These are phyloP conservation scores for Dicaeum eximium DNA, from an alignment of 2,113 vertebrate genomes.

Conservation along the genomic window DNA sequence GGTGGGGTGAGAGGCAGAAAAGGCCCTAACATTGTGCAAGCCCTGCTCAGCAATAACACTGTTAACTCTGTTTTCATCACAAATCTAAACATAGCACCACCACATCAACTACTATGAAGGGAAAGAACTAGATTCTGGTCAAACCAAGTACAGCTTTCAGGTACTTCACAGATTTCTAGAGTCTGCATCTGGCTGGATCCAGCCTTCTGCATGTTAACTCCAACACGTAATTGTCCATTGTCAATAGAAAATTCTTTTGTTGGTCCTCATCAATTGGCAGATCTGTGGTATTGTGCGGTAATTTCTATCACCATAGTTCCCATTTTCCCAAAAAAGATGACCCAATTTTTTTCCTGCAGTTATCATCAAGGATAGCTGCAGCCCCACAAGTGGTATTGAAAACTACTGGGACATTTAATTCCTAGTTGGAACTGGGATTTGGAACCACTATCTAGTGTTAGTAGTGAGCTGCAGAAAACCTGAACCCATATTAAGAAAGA, in stretches of 20 bases:
- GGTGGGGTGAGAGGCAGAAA: not conserved
- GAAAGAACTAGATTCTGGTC: not conserved
- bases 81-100: not conserved
- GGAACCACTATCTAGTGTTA: not conserved
- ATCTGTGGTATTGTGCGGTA: not conserved
- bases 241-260: not conserved
- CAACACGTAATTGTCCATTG: no score
- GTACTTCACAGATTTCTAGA: not conserved
- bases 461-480: not conserved
- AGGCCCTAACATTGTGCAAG: not conserved
- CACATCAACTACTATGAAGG: rapidly evolving
- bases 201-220: not conserved
- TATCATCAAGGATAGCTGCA: not conserved
- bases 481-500: not conserved
- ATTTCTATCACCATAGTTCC: not conserved
- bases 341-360: not conserved
- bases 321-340: not conserved
- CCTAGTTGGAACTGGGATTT: not conserved
- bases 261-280: not conserved
- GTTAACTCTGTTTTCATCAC: not conserved
- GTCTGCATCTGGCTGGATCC: not conserved
- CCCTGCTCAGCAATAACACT: rapidly evolving
- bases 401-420: not conserved
- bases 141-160: not conserved
- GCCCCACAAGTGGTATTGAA: not conserved